Base-by-base conservation (phyloP, 2,797 vertebrate genomes). In the Sebastes itinus region DNA sequence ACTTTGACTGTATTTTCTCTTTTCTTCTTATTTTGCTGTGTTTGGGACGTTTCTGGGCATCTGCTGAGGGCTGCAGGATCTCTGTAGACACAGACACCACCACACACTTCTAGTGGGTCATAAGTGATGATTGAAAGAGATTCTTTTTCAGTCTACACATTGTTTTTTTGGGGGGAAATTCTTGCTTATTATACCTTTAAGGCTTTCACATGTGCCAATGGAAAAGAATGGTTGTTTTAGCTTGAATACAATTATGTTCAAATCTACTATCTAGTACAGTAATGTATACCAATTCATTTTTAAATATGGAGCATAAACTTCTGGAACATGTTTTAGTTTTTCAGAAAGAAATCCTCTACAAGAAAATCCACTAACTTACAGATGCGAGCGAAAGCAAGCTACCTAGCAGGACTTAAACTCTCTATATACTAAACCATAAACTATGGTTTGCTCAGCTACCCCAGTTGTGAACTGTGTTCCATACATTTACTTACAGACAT, bases 11-110 rank as follows among this genome's bases (percentile, higher is more conserved):
- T 2, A 20, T 49, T 49, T 49, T 49, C 46, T 49, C 46, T 49
- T 49, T 49, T 49, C 46, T 49, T 49, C 0, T 49, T 49, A 9
- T 49, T 20, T 49, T 49, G 18, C 16, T 49, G 46, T 49, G 2
- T 20, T 49, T 0, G 7, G 18, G 2, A 49, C 1, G 0, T 49
- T 49, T 20, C 46, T 49, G 16, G 18, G 16, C 42, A 0, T 1
- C 42, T 18, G 14, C 52, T 33, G 28, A 33, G 46, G 46, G 46
- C 46, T 49, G 18, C 46, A 49, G 46, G 46, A 0, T 49, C 18
- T 20, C 18, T 0, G 46, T 49, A 49, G 46, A 49, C 0, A 49
- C 46, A 49, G 18, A 49, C 46, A 49, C 18, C 18, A 1, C 46
- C 18, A 20, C 18, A 49, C 18, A 49, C 46, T 46, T 46, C 7